Evolutionary conservation across 2,797 vertebrate species (phyloP), one percentile per base, ranked within the genome.

Genomic region (Danio tinwini): DNA sequence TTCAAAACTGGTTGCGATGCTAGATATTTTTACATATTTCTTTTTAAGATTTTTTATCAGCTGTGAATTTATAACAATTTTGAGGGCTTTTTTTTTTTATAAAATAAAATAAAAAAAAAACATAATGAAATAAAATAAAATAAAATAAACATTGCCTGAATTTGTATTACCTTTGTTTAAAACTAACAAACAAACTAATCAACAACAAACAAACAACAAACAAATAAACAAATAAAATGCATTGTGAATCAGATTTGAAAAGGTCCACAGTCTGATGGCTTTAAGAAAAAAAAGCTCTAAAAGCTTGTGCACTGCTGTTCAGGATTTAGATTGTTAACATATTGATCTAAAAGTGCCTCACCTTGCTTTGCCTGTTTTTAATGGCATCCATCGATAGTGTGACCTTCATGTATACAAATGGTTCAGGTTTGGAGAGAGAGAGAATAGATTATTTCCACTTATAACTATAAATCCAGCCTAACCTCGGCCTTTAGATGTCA

Each of bases 351-450:
- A 88, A 90, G 89, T 88, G 87, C 89, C 90, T 91, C 91, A 91
- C 90, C 89, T 92, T 90, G 90, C 87, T 88, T 90, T 90, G 91
- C 89, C 83, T 92, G 68, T 90, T 89, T 93, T 93, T 93, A 93
- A 92, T 93, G 92, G 90, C 76, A 77, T 79, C 81, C 78, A 93
- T 92, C 21, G 91, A 93, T 93, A 86, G 89, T 72, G 87, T 93
- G 93, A 94, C 93, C 93, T 93, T 94, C 89, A 86, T 91, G 87
- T 92, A 88, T 90, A 93, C 91, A 93, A 92, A 93, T 91, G 89
- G 92, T 91, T 88, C 90, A 85, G 83, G 85, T 85, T 81, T 86
- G 89, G 87, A 81, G 87, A 90, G 88, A 86, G 86, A 86, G 79
- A 62, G 86, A 87, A 91, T 93, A 87, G 90, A 92, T 93, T 92